Conservation (phyloP, 1,140 invertebrate genomes). For the Meloidogyne hapla region DNA sequence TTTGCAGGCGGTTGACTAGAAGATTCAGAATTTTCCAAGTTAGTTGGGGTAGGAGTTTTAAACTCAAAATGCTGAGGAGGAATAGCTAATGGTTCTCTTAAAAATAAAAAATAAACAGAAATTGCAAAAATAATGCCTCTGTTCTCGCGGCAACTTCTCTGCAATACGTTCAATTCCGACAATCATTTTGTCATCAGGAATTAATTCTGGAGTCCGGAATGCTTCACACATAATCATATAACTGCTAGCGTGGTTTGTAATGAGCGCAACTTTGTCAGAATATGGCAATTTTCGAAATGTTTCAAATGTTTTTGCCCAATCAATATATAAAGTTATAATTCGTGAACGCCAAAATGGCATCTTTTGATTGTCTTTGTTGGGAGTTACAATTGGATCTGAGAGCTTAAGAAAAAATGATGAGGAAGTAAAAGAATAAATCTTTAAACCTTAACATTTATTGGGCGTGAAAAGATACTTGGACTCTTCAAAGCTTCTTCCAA, state of each 20-base stretch:
- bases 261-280: conserved; percentile 61
- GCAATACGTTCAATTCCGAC: conserved; percentile 29
- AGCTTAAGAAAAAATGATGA: conserved; percentile 49
- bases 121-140: not conserved
- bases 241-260: conserved; percentile 60
- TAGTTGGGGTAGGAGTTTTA: not conserved
- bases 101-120: no score
- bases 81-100: not conserved
- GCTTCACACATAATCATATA: conserved; percentile 65
- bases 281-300: conserved; percentile 60
- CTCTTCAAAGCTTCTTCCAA: conserved; percentile 58
- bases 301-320: conserved; percentile 62
- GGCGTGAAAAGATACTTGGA: conserved; percentile 50
- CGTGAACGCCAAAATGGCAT: conserved; percentile 63
- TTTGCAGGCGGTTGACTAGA: not conserved
- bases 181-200: conserved; percentile 43
- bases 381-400: conserved; percentile 55
- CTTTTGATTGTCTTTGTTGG: conserved; percentile 51
- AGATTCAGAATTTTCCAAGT: conserved; percentile 10
- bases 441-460: conserved; percentile 42
- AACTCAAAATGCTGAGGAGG: not conserved
- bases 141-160: conserved; percentile 16
- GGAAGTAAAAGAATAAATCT: no score
- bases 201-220: conserved; percentile 60
- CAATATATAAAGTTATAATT: conserved; percentile 62